A percentile compares a stretch with the other conserved stretches of the same genome.
Conservation (phyloP, 1,140 invertebrate genomes). For the Periplaneta americana region DNA sequence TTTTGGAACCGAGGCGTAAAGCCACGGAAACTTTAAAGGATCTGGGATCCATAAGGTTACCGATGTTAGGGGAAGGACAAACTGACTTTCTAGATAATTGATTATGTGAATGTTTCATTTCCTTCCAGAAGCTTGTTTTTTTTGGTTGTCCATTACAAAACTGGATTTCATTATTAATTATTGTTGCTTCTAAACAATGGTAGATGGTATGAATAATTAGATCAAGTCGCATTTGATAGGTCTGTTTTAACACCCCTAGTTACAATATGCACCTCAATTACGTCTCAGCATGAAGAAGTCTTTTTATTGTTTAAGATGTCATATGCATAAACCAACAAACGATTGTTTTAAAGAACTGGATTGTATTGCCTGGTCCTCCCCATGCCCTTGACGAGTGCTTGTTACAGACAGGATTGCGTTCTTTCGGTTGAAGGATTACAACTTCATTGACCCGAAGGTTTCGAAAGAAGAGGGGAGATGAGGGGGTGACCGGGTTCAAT, state of each 20-base stretch:
- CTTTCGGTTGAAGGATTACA: not conserved
- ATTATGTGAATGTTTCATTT: too few relatives aligned
- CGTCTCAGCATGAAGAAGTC: not conserved
- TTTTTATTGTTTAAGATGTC: not conserved
- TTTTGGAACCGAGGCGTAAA: too few relatives aligned
- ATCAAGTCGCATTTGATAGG: not conserved
- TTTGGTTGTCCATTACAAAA: too few relatives aligned
- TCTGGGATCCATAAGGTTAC: too few relatives aligned
- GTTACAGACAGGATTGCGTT: too few relatives aligned
- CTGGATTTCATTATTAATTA: too few relatives aligned
- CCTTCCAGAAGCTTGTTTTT: too few relatives aligned
- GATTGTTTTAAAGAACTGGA: not conserved
- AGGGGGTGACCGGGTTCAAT: not conserved
- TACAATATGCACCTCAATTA: not conserved
- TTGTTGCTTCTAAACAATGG: too few relatives aligned
- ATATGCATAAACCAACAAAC: not conserved
- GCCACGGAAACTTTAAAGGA: too few relatives aligned
- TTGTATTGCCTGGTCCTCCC: not conserved
- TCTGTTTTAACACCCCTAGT: not conserved
- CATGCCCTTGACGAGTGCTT: not conserved
- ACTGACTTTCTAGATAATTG: too few relatives aligned
- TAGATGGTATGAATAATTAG: too few relatives aligned
- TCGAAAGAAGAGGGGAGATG: not conserved
- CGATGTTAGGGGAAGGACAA: too few relatives aligned
- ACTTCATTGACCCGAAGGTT: not conserved